These are phyloP conservation scores for Petromus typicus DNA, from an alignment of 2,113 vertebrate species.

Conservation along the genomic window DNA sequence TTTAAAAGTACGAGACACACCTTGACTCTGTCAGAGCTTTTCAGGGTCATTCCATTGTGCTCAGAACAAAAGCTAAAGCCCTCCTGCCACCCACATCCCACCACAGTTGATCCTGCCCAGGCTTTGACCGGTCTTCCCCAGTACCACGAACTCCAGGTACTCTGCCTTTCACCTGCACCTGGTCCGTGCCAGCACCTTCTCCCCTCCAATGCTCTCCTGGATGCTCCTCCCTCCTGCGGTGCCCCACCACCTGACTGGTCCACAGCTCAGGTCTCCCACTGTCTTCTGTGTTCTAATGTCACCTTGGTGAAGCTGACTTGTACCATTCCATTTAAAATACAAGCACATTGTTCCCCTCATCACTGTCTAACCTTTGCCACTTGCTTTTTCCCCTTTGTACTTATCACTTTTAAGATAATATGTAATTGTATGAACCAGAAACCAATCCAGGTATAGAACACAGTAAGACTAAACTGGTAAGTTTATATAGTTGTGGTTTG, in stretches of 20 bases:
- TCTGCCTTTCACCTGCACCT: background rate
- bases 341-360: background rate
- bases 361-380: background rate
- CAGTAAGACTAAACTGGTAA: background rate
- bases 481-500: background rate
- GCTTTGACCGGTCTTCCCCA: background rate
- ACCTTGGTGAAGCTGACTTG: background rate
- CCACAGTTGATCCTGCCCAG: rapidly evolving
- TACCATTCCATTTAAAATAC: background rate
- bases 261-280: background rate
- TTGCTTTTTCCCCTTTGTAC: background rate
- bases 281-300: background rate
- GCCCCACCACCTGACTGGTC: background rate
- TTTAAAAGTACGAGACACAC: background rate
- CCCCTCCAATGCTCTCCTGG: background rate
- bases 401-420: background rate
- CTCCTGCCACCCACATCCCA: rapidly evolving
- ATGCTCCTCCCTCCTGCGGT: background rate
- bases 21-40: background rate
- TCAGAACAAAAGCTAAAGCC: background rate
- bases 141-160: background rate
- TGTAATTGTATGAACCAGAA: background rate
- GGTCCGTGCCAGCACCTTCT: background rate
- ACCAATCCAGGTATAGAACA: background rate
- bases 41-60: rapidly evolving